phyloP scores from a whole-genome alignment of 1,140 invertebrate genomes.

The Apis dorsata region DNA sequence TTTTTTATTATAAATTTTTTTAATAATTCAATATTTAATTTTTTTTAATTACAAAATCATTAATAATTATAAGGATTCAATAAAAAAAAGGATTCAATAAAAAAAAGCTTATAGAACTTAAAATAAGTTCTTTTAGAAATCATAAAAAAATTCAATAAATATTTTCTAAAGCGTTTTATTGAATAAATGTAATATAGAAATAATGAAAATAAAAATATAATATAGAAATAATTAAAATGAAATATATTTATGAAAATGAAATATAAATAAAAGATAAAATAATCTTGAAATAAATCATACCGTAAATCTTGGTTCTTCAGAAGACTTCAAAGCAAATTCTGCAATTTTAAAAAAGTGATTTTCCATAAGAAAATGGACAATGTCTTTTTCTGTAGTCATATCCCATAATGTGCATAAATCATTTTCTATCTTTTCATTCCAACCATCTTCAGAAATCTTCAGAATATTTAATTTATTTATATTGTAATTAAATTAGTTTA shows the following conservation, averaged over 20 bases:
- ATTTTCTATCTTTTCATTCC: slow-evolving; percentile 82
- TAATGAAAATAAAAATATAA: too few relatives aligned
- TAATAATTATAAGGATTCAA: background rate
- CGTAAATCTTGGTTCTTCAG: slow-evolving; percentile 81
- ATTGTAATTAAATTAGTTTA: background rate
- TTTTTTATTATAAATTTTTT: too few relatives aligned
- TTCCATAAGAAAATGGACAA: slow-evolving; percentile 84
- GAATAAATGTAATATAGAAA: slow-evolving; percentile 11
- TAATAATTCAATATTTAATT: too few relatives aligned
- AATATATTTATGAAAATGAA: too few relatives aligned
- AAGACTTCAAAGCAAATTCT: slow-evolving; percentile 75
- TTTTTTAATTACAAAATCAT: background rate
- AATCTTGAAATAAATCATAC: slow-evolving; percentile 62
- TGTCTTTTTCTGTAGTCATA: slow-evolving; percentile 87
- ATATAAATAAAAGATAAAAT: background rate
- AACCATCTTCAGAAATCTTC: slow-evolving; percentile 77
- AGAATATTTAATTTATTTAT: background rate
- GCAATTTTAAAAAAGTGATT: slow-evolving; percentile 83
- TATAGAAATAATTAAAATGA: background rate
- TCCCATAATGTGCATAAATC: slow-evolving; percentile 89
- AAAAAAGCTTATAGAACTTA: background rate
- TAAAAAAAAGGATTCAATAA: background rate
- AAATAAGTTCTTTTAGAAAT: background rate
- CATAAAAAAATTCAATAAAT: too few relatives aligned
- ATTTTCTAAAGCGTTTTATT: background rate